phyloP scores from a whole-genome alignment of 2,797 vertebrate genomes.

The Bufotes viridis region DNA sequence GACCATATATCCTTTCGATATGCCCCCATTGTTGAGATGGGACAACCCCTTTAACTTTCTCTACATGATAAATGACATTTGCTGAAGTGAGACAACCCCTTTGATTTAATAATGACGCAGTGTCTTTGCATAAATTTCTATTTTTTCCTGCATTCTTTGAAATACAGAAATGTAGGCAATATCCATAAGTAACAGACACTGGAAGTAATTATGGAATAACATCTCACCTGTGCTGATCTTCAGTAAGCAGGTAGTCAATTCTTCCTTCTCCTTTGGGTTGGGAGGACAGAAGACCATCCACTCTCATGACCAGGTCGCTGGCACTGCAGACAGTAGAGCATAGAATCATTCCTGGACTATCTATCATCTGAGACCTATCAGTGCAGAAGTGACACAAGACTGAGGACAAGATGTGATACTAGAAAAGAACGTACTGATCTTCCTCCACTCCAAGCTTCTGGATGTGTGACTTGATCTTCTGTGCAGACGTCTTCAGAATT shows the following conservation, averaged over 20 bases:
- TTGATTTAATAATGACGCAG: no score
- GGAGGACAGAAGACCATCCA: slow-evolving; percentile 93
- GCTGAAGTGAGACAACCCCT: no score
- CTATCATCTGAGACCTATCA: background rate
- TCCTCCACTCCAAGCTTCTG: slow-evolving; percentile 90
- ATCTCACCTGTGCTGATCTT: slow-evolving; percentile 88
- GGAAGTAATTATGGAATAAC: background rate
- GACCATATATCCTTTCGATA: no score
- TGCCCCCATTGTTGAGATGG: no score
- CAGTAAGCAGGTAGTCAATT: slow-evolving; percentile 88
- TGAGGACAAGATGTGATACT: background rate
- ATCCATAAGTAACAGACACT: background rate
- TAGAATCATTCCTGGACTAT: background rate
- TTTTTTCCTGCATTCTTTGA: no score
- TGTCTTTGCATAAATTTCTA: no score
- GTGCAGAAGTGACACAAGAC: no score
- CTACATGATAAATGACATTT: no score
- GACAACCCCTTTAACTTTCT: no score
- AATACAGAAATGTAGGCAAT: no score
- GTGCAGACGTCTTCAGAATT: slow-evolving; percentile 93
- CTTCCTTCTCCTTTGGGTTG: slow-evolving; percentile 95
- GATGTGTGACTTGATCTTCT: slow-evolving; percentile 93
- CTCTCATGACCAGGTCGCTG: slow-evolving; percentile 97
- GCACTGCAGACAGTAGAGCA: slow-evolving; percentile 77
- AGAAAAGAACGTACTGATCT: slow-evolving; percentile 81